Conservation (phyloP, 2,113 vertebrate genomes). For the Australoheros scitulus region DNA sequence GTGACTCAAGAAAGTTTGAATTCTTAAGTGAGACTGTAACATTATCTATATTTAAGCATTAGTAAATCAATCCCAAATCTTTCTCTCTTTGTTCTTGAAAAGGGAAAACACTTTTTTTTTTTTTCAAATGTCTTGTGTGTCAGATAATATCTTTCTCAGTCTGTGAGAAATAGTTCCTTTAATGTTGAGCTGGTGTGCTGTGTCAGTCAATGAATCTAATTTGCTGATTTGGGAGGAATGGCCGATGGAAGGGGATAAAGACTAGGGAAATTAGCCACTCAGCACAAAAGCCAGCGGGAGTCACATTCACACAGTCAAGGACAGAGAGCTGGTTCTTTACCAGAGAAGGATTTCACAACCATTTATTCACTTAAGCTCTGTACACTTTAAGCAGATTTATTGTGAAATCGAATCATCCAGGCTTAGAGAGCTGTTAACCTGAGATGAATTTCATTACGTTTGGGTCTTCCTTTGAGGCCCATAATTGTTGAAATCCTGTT, state of each 20-base stretch:
- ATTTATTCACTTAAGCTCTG: slow-evolving; percentile 38
- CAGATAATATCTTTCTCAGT: not conserved
- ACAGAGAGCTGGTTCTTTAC: slow-evolving; percentile 18
- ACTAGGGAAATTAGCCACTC: slow-evolving; percentile 41
- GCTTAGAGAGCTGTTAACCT: slow-evolving; percentile 5
- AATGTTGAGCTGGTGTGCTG: slow-evolving; percentile 4
- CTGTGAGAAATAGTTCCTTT: slow-evolving; percentile 26
- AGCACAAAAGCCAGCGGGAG: slow-evolving; percentile 48
- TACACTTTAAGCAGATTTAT: slow-evolving; percentile 34
- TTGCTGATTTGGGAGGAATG: slow-evolving; percentile 41
- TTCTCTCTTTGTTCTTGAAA: not conserved
- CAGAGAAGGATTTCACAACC: slow-evolving; percentile 16
- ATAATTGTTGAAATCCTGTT: not conserved
- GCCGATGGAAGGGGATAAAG: slow-evolving; percentile 28
- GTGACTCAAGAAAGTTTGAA: not conserved
- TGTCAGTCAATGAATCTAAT: slow-evolving; percentile 31
- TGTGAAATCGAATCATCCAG: slow-evolving; percentile 15
- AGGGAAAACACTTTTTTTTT: not conserved
- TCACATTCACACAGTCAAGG: slow-evolving; percentile 56
- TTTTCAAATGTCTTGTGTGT: not conserved
- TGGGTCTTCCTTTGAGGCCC: not conserved
- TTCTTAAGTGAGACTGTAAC: no score
- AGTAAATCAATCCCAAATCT: not conserved
- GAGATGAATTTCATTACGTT: slow-evolving; percentile 20
- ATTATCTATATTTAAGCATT: no score